Evolutionary conservation across 2,113 vertebrate genomes (phyloP), one percentile per base, ranked within the genome.

Genomic region (Pelobates fuscus): DNA sequence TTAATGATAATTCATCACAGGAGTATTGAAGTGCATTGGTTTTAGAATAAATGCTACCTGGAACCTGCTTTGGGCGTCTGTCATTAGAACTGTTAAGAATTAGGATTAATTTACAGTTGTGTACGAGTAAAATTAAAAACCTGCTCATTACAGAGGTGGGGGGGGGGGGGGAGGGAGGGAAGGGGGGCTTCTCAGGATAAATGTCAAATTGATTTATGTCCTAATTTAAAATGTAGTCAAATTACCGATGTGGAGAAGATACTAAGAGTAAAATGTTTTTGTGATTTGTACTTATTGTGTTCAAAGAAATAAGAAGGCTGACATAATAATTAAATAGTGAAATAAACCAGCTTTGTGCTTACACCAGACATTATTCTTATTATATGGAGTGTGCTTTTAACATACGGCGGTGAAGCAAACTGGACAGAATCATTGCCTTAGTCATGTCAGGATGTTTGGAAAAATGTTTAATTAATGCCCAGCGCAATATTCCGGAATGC

Each of bases 401-500:
- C 44, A 18, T 49, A 49, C 15, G 44, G 17, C 10, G 10, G 44
- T 49, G 44, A 4, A 14, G 44, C 1, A 17, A 12, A 12, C 17
- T 14, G 17, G 12, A 49, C 4, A 3, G 17, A 49, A 49, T 49
- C 17, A 43, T n/a, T 41, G n/a, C 29, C 32, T 70, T 12, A 58
- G 37, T 23, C 18, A 49, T 44, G 10, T 61, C 41, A 44, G 37
- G 25, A 61, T 27, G 43, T 71, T 63, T 71, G 6, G 8, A 49
- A 32, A 71, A 71, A 24, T 62, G 70, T 52, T 4, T 63, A 71
- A 71, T 71, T 49, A 62, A 54, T 62, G 41, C 62, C 27, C 12
- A 32, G 25, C 46, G 15, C 2, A 29, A 60, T 49, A 46, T 29
- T 49, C 20, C 2, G n/a, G 41, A 8, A 21, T 8, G n/a, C 43